Base-by-base conservation (phyloP, 2,797 vertebrate species). In the Steatocranus sp. region DNA sequence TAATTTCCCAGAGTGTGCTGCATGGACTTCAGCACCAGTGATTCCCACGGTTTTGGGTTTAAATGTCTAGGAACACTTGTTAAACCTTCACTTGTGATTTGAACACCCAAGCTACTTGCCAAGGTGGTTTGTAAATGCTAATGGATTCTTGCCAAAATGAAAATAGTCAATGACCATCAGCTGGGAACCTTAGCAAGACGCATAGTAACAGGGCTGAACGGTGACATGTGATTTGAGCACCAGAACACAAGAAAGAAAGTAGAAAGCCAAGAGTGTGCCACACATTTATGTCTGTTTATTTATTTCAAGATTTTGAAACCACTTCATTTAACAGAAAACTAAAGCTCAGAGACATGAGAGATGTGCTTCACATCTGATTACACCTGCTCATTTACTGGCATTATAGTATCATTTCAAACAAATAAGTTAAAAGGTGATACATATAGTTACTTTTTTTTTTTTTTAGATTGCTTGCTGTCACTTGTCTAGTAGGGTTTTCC, bases 171-270 rank as follows among this genome's bases (percentile, higher is more conserved):
- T 51, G 54, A 32, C 27, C 54, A 30, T 56, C 54, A 56, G 27
- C 54, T 11, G 54, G 15, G 15, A 30, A 56, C 27, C 3, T 32
- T 56, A 32, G 15, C 27, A 0, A 10, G 1, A 56, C 1, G 3
- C 58, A 63, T n/a, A 12, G 30, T 34, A 61, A 18, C 11, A 8
- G 32, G 7, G 32, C 18, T 63, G 18, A 63, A 36, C 3, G 0
- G 56, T 34, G 9, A 58, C 17, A n/a, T 61, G 30, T 61, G 30
- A 61, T 34, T 61, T 61, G 30, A 58, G 17, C 6, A 0, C 6
- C 56, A 61, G 56, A 63, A 63, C 32, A 63, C 18, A 63, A 63
- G 58, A 61, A 17, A 54, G 14, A 56, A 27, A 30, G 14, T 63
- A 63, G 58, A 63, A 63, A 20, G 18, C 7, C 58, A 36, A 63